Evolutionary conservation across 2,888 invertebrate genomes (phyloP).

Genomic region (Anodontia alba): DNA sequence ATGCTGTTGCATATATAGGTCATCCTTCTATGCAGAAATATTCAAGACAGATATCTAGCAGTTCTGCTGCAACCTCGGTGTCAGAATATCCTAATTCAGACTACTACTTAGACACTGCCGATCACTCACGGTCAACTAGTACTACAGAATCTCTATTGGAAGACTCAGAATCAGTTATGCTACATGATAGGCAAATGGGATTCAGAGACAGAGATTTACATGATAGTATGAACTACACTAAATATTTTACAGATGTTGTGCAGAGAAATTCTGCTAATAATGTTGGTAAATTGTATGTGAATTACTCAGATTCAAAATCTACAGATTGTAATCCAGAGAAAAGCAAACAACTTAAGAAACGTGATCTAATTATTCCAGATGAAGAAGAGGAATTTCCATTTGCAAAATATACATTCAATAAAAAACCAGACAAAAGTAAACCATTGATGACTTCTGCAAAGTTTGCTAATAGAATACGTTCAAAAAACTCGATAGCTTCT

Average conservation of each 20-base stretch:
- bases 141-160: slow-evolving; percentile 35
- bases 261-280: neutral
- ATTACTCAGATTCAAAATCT: neutral
- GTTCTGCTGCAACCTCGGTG: neutral
- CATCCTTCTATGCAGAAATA: neutral
- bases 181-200: slow-evolving; percentile 2
- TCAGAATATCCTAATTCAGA: slow-evolving; percentile 23
- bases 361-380: slow-evolving; percentile 74
- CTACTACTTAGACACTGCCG: slow-evolving; percentile 22
- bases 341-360: slow-evolving; percentile 25
- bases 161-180: slow-evolving; percentile 1
- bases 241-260: neutral
- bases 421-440: slow-evolving; percentile 42
- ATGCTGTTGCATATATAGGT: neutral
- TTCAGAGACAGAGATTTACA: neutral
- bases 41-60: neutral
- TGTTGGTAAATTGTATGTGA: neutral
- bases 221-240: neutral
- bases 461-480: neutral
- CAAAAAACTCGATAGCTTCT: slow-evolving; percentile 44
- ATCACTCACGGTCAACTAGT: slow-evolving; percentile 26
- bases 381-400: slow-evolving; percentile 73
- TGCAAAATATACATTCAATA: slow-evolving; percentile 70
- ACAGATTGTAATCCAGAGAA: neutral
- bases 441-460: neutral